Evolutionary conservation across 2,113 vertebrate genomes (phyloP).

Genomic region (Cololabis saira): DNA sequence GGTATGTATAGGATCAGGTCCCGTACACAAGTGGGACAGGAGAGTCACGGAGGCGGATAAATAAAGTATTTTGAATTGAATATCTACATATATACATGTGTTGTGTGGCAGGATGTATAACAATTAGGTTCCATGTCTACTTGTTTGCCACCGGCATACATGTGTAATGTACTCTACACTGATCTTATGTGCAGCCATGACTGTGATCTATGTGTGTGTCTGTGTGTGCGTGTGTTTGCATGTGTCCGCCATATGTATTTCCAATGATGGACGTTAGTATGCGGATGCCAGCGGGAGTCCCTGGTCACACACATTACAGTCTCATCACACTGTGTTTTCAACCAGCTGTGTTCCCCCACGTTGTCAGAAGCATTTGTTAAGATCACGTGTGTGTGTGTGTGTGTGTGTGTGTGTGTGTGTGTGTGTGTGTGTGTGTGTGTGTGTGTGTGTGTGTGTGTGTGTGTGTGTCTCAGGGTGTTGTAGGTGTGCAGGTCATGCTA

Average conservation of each 20-base stretch:
- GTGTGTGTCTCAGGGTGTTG: constrained; percentile 34
- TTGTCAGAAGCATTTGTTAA: constrained; percentile 68
- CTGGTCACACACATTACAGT: constrained; percentile 74
- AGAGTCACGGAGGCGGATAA: constrained; percentile 28
- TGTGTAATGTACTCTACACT: constrained; percentile 21
- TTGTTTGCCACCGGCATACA: constrained; percentile 38
- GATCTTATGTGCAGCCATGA: constrained; percentile 24
- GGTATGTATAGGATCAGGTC: constrained; percentile 13
- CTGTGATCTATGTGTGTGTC: constrained; percentile 13
- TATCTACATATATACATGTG: constrained; percentile 9
- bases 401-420: constrained; percentile 22
- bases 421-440: constrained; percentile 11
- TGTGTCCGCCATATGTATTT: too few species aligned
- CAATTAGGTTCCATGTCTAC: constrained; percentile 9
- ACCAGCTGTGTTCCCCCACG: constrained; percentile 71
- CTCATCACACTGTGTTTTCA: constrained; percentile 70
- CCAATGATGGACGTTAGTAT: constrained; percentile 53
- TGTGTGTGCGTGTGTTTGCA: constrained; percentile 17
- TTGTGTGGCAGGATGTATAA: not conserved
- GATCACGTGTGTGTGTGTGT: constrained; percentile 30
- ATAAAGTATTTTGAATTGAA: constrained; percentile 53
- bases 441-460: not conserved
- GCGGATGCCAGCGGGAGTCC: constrained; percentile 62
- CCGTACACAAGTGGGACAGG: constrained; percentile 1
- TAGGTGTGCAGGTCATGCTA: constrained; percentile 48